These are phyloP conservation scores for Eucidaris tribuloides DNA, from an alignment of 35 echinoderm and acorn worm species.

Conservation along the genomic window DNA sequence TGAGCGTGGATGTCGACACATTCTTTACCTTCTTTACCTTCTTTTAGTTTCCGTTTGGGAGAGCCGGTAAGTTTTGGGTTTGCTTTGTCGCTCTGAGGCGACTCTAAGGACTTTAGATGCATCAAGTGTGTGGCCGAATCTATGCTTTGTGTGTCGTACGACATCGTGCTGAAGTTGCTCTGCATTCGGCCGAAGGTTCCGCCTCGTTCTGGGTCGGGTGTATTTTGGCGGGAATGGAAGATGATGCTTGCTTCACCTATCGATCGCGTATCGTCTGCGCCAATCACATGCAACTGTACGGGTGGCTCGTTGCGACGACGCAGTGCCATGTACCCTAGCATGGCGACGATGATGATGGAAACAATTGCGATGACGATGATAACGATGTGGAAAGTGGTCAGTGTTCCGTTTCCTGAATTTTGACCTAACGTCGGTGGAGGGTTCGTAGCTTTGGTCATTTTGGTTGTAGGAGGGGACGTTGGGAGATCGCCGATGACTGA, in stretches of 20 bases:
- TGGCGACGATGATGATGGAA: neutral
- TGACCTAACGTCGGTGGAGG: neutral
- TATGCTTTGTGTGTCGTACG: constrained; percentile 22
- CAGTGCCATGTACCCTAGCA: constrained; percentile 2
- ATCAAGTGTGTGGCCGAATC: constrained; percentile 10
- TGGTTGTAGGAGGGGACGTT: no score
- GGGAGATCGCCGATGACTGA: neutral
- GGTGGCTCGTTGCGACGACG: neutral
- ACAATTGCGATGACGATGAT: constrained; percentile 7
- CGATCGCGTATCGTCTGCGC: constrained; percentile 1
- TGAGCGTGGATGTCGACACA: neutral
- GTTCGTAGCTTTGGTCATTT: neutral
- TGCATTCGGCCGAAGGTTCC: constrained; percentile 3
- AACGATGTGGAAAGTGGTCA: constrained; percentile 8
- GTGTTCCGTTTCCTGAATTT: no score
- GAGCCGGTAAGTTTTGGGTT: constrained; percentile 1
- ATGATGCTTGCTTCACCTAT: constrained; percentile 10
- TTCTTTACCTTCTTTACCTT: neutral
- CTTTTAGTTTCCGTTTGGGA: neutral
- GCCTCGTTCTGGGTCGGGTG: neutral
- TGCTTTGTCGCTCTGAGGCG: neutral
- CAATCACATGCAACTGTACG: neutral
- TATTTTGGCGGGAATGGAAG: constrained; percentile 10
- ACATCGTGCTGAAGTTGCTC: constrained; percentile 34
- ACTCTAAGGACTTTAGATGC: constrained; percentile 3